Evolutionary conservation across 2,888 invertebrate species (phyloP).

Genomic region (Amiota mariae): DNA sequence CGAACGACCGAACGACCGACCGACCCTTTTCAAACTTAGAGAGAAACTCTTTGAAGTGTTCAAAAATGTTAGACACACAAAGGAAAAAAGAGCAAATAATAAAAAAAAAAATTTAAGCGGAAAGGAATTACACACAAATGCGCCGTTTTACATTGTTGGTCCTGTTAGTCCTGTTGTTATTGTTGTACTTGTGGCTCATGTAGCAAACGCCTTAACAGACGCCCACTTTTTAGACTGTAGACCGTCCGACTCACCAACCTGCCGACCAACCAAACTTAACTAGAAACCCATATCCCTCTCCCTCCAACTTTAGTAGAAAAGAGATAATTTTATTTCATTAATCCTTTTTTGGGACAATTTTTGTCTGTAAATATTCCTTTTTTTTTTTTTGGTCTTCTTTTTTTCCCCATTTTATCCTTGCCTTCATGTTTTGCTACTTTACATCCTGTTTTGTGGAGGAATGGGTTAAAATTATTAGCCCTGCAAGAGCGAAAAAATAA

Average conservation of each 20-base stretch:
- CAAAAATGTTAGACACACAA: neutral
- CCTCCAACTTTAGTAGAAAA: slow-evolving; percentile 54
- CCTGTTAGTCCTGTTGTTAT: slow-evolving; percentile 29
- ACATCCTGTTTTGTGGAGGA: slow-evolving; percentile 48
- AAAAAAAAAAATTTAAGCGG: slow-evolving; percentile 22
- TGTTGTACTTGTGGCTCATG: slow-evolving; percentile 43
- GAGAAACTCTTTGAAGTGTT: too few relatives aligned
- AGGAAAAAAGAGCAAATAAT: neutral
- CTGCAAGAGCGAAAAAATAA: too few relatives aligned
- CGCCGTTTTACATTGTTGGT: slow-evolving; percentile 32
- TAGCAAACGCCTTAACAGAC: neutral
- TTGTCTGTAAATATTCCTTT: slow-evolving; percentile 19
- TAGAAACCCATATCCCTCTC: too few relatives aligned
- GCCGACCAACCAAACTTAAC: neutral
- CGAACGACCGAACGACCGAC: too few relatives aligned
- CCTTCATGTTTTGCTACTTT: slow-evolving; percentile 11
- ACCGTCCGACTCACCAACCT: neutral
- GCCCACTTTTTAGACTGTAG: neutral
- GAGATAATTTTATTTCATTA: slow-evolving; percentile 72
- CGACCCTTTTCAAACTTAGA: too few relatives aligned
- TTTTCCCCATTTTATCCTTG: neutral
- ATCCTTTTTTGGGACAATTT: slow-evolving; percentile 71
- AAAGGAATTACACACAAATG: slow-evolving; percentile 29
- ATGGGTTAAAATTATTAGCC: slow-evolving; percentile 59
- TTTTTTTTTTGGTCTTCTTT: slow-evolving; percentile 38